Percentiles rank a stretch among this genome's conserved stretches.
Evolutionary conservation across 2,888 invertebrate genomes (phyloP).

Genomic region (Leucoptera coffeella): DNA sequence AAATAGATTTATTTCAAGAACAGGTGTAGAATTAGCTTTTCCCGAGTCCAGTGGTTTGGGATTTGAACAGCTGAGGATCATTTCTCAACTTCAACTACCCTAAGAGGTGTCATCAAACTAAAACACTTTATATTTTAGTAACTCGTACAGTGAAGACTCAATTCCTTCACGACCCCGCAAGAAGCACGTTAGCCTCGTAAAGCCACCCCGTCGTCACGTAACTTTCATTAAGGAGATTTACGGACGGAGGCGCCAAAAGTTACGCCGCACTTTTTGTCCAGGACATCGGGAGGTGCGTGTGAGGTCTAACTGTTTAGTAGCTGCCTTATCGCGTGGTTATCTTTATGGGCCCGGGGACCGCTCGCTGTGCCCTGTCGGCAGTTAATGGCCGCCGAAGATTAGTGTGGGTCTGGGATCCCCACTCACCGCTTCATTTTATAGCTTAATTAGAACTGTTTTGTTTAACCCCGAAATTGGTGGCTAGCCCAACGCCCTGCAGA

Average conservation of each 20-base stretch:
- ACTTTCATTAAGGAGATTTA: slow-evolving; percentile 51
- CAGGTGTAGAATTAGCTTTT: no score
- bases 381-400: slow-evolving; percentile 43
- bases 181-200: no score
- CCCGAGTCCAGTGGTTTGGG: no score
- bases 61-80: no score
- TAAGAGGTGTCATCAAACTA: no score
- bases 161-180: no score
- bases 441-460: slow-evolving; percentile 53
- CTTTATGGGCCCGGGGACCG: slow-evolving; percentile 43
- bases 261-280: slow-evolving; percentile 46
- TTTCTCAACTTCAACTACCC: no score
- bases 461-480: slow-evolving; percentile 33
- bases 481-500: slow-evolving; percentile 35
- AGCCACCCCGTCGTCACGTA: no score
- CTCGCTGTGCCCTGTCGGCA: slow-evolving; percentile 44
- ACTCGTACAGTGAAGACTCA: no score
- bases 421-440: slow-evolving; percentile 49
- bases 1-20: no score
- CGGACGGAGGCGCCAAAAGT: slow-evolving; percentile 51
- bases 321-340: slow-evolving; percentile 45
- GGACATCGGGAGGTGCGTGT: slow-evolving; percentile 30
- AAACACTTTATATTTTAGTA: no score
- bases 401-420: slow-evolving; percentile 28
- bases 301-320: slow-evolving; percentile 43